A percentile compares a stretch with the other conserved stretches of the same genome.
phyloP scores from a whole-genome alignment of 2,888 invertebrate species.

The Onthophagus sagittarius region DNA sequence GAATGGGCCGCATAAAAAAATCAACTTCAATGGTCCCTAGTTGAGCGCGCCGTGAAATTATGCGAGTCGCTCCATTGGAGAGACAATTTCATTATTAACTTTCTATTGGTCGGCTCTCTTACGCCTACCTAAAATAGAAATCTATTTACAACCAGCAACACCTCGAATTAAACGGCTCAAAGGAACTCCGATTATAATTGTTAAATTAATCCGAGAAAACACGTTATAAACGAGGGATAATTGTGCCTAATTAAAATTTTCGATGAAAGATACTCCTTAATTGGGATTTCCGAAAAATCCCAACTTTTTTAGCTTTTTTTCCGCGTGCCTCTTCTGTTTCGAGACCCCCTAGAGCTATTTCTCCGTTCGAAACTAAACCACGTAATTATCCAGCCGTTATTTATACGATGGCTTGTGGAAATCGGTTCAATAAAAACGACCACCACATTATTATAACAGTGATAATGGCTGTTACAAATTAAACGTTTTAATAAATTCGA shows the following conservation, averaged over 20 bases:
- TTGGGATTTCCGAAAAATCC: background rate
- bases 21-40: background rate
- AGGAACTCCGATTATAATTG: no score
- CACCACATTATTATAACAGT: background rate
- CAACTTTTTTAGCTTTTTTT: no score
- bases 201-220: no score
- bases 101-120: background rate
- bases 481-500: background rate
- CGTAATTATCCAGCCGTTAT: background rate
- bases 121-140: background rate
- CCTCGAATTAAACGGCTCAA: background rate
- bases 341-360: background rate
- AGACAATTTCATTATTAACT: constrained; percentile 1
- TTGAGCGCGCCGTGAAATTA: constrained; percentile 1
- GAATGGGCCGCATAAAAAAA: background rate
- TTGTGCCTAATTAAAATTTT: background rate
- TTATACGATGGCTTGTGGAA: background rate
- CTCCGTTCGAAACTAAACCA: background rate
- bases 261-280: background rate
- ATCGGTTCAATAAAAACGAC: background rate
- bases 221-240: background rate
- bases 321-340: background rate
- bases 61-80: background rate
- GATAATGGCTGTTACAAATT: background rate
- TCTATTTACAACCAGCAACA: background rate